phyloP scores from a whole-genome alignment of 53 echinoderm and acorn worm genomes.

The Zoroaster sp. region DNA sequence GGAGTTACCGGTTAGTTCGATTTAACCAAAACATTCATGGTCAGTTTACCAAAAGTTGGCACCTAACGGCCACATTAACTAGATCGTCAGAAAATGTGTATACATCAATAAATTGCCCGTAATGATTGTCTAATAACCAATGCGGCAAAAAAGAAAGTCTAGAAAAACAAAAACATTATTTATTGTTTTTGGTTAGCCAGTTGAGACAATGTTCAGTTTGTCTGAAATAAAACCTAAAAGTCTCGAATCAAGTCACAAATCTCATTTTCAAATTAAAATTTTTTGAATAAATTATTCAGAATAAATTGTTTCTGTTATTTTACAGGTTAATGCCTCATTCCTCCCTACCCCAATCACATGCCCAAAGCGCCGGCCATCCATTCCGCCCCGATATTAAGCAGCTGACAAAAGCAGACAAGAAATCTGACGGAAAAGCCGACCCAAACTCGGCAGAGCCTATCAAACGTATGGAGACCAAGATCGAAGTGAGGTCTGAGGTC shows the following conservation, averaged over 20 bases:
- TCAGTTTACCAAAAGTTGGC: too few relatives aligned
- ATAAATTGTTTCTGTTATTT: neutral
- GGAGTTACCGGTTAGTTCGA: too few relatives aligned
- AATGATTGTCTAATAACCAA: too few relatives aligned
- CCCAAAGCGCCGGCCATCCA: constrained; percentile 41
- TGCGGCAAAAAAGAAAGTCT: too few relatives aligned
- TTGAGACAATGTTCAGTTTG: too few relatives aligned
- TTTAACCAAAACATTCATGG: too few relatives aligned
- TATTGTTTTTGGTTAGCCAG: too few relatives aligned
- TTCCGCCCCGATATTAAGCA: constrained; percentile 53
- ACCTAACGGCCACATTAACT: too few relatives aligned
- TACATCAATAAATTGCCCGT: too few relatives aligned
- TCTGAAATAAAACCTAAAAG: too few relatives aligned
- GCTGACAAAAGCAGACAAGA: constrained; percentile 5
- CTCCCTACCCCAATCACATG: constrained; percentile 21
- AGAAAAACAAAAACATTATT: neutral
- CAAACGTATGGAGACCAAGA: neutral
- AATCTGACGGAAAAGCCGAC: constrained; percentile 40
- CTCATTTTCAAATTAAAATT: neutral
- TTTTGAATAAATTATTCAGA: too few relatives aligned
- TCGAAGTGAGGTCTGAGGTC: constrained; percentile 11
- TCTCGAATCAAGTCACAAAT: neutral
- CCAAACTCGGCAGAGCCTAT: constrained; percentile 24
- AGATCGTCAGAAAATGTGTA: neutral
- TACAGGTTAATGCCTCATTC: constrained; percentile 37